Evolutionary conservation across 1,140 invertebrate species (phyloP).

Genomic region (Mactra quadrangularis): DNA sequence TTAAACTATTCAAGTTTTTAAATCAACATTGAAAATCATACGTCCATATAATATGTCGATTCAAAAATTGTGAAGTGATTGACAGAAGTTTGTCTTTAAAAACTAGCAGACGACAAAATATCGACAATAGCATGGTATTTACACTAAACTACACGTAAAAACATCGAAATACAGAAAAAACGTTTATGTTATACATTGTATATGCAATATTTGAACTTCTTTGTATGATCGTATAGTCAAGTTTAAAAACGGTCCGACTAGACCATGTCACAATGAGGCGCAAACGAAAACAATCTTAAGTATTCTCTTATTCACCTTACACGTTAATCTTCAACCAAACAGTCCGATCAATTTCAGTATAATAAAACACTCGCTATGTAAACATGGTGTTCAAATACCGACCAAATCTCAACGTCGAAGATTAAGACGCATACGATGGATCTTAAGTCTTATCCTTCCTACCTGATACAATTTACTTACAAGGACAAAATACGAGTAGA

Average conservation of each 20-base stretch:
- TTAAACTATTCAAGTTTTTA: too few relatives aligned
- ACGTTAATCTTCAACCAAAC: slow-evolving; percentile 56
- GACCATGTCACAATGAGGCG: slow-evolving; percentile 7
- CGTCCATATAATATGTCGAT: too few relatives aligned
- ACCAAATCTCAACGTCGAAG: slow-evolving; percentile 44
- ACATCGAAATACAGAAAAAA: too few relatives aligned
- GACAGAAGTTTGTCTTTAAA: too few relatives aligned
- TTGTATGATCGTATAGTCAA: slow-evolving; percentile 9
- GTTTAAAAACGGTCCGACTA: too few relatives aligned
- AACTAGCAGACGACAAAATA: too few relatives aligned
- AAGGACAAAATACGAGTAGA: too few relatives aligned
- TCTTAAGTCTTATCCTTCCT: slow-evolving; percentile 38
- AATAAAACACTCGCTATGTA: slow-evolving; percentile 54
- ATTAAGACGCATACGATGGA: slow-evolving; percentile 18
- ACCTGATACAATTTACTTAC: slow-evolving; percentile 45
- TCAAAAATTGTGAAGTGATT: too few relatives aligned
- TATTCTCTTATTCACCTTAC: slow-evolving; percentile 23
- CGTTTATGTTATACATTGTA: too few relatives aligned
- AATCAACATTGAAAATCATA: too few relatives aligned
- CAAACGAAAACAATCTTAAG: slow-evolving; percentile 44
- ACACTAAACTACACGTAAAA: too few relatives aligned
- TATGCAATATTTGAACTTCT: slow-evolving; percentile 31
- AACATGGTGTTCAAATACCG: slow-evolving; percentile 18
- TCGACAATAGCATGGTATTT: too few relatives aligned
- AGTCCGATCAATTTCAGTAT: slow-evolving; percentile 30